Conservation (phyloP, 2,113 vertebrate genomes). For the Ictidomys tridecemlineatus region DNA sequence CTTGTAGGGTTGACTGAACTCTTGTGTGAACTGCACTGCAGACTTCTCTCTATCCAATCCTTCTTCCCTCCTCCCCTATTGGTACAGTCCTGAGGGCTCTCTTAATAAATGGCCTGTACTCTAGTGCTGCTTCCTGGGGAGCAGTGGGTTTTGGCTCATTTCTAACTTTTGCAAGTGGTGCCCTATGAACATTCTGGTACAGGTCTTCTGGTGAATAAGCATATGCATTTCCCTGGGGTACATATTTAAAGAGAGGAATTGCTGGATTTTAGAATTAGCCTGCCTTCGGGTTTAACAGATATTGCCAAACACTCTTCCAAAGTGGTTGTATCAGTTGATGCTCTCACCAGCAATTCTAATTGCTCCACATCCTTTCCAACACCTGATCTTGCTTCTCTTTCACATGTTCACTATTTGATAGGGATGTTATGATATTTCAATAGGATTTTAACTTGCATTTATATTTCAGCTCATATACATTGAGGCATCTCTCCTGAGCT, state of each 20-base stretch:
- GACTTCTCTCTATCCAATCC: not conserved
- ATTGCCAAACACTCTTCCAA: not conserved
- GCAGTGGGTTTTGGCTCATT: not conserved
- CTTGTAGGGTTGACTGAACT: not conserved
- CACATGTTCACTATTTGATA: not conserved
- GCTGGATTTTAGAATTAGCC: not conserved
- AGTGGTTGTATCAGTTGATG: not conserved
- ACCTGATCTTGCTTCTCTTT: not conserved
- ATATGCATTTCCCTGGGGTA: not conserved
- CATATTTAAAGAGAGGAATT: not conserved
- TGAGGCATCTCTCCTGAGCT: not conserved
- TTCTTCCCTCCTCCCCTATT: fast-evolving
- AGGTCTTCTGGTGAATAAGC: not conserved
- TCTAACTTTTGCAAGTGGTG: not conserved
- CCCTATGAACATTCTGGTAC: not conserved
- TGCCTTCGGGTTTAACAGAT: not conserved
- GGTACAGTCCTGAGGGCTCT: not conserved
- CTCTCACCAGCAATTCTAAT: not conserved
- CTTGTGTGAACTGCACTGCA: no score
- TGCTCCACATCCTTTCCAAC: not conserved
- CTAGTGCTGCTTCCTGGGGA: not conserved
- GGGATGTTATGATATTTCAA: not conserved
- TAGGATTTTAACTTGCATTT: not conserved
- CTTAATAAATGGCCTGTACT: not conserved
- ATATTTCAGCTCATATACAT: not conserved